These are phyloP conservation scores for Rhabdornis inornatus DNA, from an alignment of 2,113 vertebrate species.

Conservation along the genomic window DNA sequence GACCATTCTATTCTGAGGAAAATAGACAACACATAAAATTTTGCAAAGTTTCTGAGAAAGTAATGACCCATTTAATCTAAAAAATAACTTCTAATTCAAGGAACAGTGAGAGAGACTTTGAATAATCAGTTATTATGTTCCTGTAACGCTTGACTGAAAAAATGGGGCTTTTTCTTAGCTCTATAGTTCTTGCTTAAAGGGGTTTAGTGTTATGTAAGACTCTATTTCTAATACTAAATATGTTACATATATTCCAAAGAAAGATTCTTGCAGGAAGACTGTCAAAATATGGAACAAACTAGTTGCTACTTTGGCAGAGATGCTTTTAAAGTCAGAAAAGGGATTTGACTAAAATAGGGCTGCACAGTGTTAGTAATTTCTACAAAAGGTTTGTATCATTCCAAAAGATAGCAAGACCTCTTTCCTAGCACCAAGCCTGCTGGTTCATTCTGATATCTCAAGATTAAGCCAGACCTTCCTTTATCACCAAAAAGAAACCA, in stretches of 20 bases:
- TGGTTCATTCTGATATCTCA: background rate
- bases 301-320: background rate
- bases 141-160: background rate
- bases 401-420: background rate
- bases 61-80: background rate
- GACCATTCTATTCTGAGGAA: background rate
- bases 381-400: background rate
- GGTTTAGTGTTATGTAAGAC: background rate
- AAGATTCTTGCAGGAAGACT: background rate
- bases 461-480: background rate
- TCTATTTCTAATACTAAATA: constrained; percentile 18
- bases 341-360: background rate
- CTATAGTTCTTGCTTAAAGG: background rate
- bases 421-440: background rate
- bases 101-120: background rate
- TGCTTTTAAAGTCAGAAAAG: background rate
- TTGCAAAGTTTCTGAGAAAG: background rate
- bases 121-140: background rate
- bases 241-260: background rate
- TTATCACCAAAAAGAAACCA: background rate
- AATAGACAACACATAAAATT: background rate
- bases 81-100: background rate
- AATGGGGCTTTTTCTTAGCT: background rate
- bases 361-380: background rate
- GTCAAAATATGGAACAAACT: background rate